phyloP scores from a whole-genome alignment of 2,888 invertebrate species.

The Netelia fuscicornis region DNA sequence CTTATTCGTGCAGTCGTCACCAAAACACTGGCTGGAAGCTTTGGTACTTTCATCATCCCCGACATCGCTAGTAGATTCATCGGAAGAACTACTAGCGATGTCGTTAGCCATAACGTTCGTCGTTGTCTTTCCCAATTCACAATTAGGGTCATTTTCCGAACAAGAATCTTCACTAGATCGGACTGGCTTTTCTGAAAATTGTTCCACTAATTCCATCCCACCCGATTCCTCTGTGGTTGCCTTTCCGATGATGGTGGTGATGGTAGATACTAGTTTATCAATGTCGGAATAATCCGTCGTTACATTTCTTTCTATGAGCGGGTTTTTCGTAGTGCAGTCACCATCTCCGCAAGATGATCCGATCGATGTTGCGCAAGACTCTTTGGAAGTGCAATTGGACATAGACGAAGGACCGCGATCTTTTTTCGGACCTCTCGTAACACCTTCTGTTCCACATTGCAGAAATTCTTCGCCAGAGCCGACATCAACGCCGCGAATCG shows the following conservation, averaged over 20 bases:
- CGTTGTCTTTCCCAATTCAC: not conserved
- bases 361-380: not conserved
- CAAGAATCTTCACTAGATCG: not conserved
- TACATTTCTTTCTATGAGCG: not conserved
- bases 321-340: constrained; percentile 9
- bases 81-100: constrained; percentile 10
- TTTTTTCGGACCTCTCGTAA: not conserved
- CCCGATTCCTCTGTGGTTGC: not conserved
- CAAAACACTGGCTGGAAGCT: constrained; percentile 13
- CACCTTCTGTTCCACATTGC: constrained; percentile 5
- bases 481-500: constrained; percentile 14
- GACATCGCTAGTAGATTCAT: not conserved
- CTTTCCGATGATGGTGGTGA: not conserved
- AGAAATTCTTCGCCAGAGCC: not conserved
- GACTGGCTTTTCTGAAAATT: not conserved
- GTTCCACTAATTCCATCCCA: not conserved
- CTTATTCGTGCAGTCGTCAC: not conserved
- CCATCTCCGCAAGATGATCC: constrained; percentile 18
- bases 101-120: not conserved
- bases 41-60: not conserved
- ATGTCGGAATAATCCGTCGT: not conserved
- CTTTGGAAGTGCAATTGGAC: constrained; percentile 6
- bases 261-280: not conserved
- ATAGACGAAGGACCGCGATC: not conserved
- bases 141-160: constrained; percentile 12